Evolutionary conservation across 2,888 invertebrate species (phyloP).

Genomic region (Aspidiotus rigidus): DNA sequence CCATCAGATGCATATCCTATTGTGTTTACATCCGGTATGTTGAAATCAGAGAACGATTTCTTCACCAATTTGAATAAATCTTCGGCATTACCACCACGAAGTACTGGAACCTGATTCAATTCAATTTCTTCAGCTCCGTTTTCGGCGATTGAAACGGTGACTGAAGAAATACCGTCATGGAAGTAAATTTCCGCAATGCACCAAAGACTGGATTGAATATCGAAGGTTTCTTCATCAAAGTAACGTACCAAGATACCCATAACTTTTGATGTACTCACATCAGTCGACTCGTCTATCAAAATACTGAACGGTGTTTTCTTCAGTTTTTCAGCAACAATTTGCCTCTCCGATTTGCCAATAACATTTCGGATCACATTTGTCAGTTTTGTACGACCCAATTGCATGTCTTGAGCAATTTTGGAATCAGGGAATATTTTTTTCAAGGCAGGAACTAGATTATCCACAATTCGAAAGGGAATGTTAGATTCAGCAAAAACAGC

Average conservation of each 20-base stretch:
- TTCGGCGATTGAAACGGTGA: not conserved
- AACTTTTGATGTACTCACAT: constrained; percentile 16
- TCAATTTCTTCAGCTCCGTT: constrained; percentile 12
- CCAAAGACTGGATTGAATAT: not conserved
- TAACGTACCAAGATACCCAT: not conserved
- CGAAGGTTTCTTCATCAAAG: not conserved
- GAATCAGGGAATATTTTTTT: constrained; percentile 35
- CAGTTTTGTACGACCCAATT: constrained; percentile 33
- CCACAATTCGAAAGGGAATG: constrained; percentile 8
- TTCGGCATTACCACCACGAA: not conserved
- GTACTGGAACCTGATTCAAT: constrained; percentile 2
- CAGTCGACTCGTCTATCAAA: constrained; percentile 18
- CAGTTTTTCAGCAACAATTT: constrained; percentile 8
- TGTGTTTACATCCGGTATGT: constrained; percentile 16
- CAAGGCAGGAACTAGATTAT: not conserved
- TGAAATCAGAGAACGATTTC: constrained; percentile 1
- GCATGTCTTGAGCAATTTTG: constrained; percentile 31
- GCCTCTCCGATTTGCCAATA: constrained; percentile 6
- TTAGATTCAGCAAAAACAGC: constrained; percentile 14
- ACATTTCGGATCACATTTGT: constrained; percentile 30
- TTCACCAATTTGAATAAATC: constrained; percentile 12
- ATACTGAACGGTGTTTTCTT: constrained; percentile 9
- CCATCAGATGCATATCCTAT: constrained; percentile 25
- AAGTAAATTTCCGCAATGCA: not conserved
- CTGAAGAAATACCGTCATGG: no score